Evolutionary conservation across 1,140 invertebrate species (phyloP).

Genomic region (Octopus sinensis): DNA sequence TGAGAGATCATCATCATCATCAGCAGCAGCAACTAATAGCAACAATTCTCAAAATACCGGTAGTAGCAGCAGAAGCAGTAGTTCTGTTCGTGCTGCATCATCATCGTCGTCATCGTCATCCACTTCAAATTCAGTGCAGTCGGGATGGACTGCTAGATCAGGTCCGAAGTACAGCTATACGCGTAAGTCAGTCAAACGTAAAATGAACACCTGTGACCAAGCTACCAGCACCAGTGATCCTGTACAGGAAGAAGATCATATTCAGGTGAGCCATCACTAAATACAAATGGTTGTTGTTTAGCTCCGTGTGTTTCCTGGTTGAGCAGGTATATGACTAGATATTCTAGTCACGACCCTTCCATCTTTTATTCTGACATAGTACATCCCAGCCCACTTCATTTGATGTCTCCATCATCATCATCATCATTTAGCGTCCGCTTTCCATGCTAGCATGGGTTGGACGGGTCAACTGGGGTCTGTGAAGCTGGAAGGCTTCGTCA

Average conservation of each 20-base stretch:
- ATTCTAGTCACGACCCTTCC: too few species aligned
- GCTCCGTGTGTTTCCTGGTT: too few species aligned
- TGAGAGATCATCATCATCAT: background rate
- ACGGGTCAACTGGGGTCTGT: too few species aligned
- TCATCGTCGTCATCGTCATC: background rate
- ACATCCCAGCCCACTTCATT: too few species aligned
- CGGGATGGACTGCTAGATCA: background rate
- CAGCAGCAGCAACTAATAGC: background rate
- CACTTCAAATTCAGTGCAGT: background rate
- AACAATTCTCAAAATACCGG: background rate
- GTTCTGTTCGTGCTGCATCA: conserved; percentile 2
- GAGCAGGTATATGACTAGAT: too few species aligned
- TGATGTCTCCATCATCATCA: too few species aligned
- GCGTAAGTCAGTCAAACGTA: conserved; percentile 13
- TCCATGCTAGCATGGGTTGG: too few species aligned
- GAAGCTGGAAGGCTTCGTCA: too few species aligned
- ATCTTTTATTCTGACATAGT: too few species aligned
- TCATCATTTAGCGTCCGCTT: too few species aligned
- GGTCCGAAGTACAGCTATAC: background rate
- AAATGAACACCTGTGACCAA: conserved; percentile 27
- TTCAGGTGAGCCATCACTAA: conserved; percentile 24
- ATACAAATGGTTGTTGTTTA: background rate
- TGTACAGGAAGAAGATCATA: conserved; percentile 33
- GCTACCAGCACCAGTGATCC: conserved; percentile 39
- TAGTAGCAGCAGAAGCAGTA: background rate